Percentiles rank a stretch among this genome's conserved stretches.
Conservation (phyloP, 2,797 vertebrate genomes). For the Bothrops alternatus region DNA sequence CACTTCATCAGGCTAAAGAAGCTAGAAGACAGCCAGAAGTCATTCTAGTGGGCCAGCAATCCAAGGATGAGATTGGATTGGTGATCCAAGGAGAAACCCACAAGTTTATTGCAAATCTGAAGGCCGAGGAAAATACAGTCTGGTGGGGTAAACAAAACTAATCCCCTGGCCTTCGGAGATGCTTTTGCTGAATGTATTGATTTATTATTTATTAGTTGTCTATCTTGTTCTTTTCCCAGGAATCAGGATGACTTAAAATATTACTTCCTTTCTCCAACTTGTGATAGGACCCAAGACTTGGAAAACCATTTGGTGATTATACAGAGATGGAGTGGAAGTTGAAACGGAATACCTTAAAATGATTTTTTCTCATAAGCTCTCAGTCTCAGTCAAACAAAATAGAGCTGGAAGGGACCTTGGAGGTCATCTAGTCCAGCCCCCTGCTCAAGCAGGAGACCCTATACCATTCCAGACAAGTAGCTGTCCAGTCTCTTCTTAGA, state of each 20-base stretch:
- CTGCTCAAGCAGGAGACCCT: no score
- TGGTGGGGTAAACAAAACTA: not conserved
- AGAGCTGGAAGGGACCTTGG: no score
- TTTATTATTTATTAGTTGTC: not conserved
- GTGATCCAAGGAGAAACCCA: not conserved
- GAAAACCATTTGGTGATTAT: not conserved
- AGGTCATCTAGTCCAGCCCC: no score
- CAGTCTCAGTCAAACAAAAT: no score
- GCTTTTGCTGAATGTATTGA: not conserved
- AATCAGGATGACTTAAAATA: not conserved
- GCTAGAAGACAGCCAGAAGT: not conserved
- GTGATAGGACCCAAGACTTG: not conserved
- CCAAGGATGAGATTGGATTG: not conserved
- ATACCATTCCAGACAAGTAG: not conserved
- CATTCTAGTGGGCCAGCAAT: not conserved
- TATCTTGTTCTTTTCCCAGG: not conserved
- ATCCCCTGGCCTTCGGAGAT: not conserved
- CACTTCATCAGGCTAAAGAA: not conserved
- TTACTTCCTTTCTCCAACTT: not conserved
- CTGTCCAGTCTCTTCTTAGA: not conserved
- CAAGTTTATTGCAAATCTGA: not conserved
- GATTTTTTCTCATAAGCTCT: not conserved
- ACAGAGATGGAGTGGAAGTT: not conserved
- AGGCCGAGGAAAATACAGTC: not conserved
- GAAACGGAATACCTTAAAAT: not conserved